Evolutionary conservation across 2,113 vertebrate species (phyloP).

Genomic region (Motacilla alba): DNA sequence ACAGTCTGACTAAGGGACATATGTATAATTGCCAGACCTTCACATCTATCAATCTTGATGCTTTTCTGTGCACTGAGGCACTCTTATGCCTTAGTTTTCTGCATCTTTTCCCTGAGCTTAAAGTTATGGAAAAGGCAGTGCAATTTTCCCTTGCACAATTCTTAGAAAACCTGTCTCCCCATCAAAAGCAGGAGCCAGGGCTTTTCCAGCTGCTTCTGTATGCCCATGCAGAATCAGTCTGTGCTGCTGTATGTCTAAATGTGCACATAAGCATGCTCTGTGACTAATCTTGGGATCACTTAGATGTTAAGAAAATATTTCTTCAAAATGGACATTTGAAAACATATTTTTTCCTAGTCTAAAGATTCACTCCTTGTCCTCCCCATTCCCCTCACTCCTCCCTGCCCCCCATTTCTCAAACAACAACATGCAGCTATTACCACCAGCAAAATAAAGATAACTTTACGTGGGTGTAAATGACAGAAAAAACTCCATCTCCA

Average conservation of each 20-base stretch:
- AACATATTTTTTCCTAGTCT: not conserved
- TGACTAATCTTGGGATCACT: not conserved
- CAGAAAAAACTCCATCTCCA: not conserved
- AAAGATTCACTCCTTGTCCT: not conserved
- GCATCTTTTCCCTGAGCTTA: not conserved
- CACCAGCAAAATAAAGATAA: not conserved
- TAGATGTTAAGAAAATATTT: not conserved
- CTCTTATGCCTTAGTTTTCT: not conserved
- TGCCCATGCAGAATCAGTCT: not conserved
- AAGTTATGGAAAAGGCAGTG: not conserved
- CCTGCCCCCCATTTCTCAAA: not conserved
- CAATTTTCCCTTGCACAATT: not conserved
- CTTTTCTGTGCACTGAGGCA: not conserved
- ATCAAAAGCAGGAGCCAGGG: not conserved
- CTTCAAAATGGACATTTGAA: not conserved
- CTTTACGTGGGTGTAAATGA: not conserved
- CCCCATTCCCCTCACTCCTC: accelerated
- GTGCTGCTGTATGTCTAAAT: not conserved
- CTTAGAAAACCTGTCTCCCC: not conserved
- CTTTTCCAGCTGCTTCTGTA: not conserved
- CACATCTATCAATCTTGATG: not conserved
- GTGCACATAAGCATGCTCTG: not conserved
- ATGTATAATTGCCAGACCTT: not conserved
- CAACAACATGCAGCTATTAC: not conserved
- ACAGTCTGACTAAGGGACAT: not conserved